These are phyloP conservation scores for Porites australiensis DNA, from an alignment of 64 coral and sea anemone genomes.

Conservation along the genomic window DNA sequence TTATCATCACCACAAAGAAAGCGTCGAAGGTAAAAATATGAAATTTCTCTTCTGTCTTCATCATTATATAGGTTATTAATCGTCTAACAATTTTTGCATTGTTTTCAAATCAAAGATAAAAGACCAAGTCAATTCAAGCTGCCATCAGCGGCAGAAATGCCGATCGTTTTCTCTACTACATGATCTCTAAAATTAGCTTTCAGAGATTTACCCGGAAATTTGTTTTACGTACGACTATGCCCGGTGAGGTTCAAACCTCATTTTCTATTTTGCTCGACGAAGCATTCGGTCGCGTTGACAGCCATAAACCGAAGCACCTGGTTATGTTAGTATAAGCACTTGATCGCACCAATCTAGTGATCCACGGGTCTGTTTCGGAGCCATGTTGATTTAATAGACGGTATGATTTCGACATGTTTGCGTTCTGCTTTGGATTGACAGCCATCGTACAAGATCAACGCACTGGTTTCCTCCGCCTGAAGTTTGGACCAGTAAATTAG, in stretches of 20 bases:
- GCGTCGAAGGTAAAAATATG: no score
- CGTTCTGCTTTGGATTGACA: constrained; percentile 11
- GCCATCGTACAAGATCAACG: constrained; percentile 58
- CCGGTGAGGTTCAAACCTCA: neutral
- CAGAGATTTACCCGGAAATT: neutral
- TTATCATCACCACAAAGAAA: no score
- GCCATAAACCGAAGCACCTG: neutral
- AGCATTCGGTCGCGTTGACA: neutral
- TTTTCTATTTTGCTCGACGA: neutral
- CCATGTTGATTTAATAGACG: neutral
- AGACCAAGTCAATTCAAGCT: no score
- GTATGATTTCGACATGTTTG: neutral
- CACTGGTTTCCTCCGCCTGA: constrained; percentile 93
- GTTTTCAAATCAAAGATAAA: no score
- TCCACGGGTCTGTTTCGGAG: neutral
- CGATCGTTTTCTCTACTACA: neutral
- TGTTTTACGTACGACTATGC: neutral
- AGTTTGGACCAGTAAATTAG: constrained; percentile 87
- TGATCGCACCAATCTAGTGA: neutral
- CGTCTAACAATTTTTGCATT: no score
- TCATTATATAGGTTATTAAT: no score
- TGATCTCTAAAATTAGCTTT: neutral
- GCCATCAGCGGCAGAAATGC: neutral
- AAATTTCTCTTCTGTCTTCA: no score
- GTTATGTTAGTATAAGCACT: neutral